Conservation (phyloP, 2,797 vertebrate genomes). For the Ataeniobius toweri region DNA sequence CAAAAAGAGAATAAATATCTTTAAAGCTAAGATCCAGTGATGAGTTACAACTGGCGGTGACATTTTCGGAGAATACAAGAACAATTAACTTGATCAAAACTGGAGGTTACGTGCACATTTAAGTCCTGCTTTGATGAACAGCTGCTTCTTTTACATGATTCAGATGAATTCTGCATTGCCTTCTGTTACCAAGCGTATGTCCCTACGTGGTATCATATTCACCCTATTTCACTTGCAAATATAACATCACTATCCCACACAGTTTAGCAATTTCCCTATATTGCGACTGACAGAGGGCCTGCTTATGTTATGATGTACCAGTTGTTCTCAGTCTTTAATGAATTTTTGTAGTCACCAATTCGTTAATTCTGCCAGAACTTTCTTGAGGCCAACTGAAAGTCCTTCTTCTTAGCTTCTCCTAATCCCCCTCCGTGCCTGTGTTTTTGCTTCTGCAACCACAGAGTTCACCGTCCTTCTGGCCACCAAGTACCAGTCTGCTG, state of each 20-base stretch:
- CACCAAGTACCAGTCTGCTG: no score
- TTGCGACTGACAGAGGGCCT: no score
- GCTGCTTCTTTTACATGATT: conserved; percentile 7
- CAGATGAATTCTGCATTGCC: neutral
- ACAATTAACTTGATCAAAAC: neutral
- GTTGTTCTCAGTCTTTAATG: neutral
- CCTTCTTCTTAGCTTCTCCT: no score
- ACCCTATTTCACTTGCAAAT: neutral
- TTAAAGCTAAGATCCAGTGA: conserved; percentile 4
- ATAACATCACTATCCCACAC: neutral
- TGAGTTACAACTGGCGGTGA: neutral
- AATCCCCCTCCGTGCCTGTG: no score
- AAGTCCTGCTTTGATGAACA: neutral
- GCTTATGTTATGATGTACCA: neutral
- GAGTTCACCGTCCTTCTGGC: no score
- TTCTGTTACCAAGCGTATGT: neutral
- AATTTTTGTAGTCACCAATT: neutral
- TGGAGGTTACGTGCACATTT: neutral
- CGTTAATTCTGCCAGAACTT: neutral
- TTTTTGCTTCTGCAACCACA: no score
- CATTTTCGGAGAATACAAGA: conserved; percentile 10
- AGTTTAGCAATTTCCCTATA: neutral
- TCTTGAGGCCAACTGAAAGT: no score
- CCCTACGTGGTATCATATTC: neutral
- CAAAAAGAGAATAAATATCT: conserved; percentile 18